These are phyloP conservation scores for Petrocephalus sullivani DNA, from an alignment of 2,797 vertebrate species.

Conservation along the genomic window DNA sequence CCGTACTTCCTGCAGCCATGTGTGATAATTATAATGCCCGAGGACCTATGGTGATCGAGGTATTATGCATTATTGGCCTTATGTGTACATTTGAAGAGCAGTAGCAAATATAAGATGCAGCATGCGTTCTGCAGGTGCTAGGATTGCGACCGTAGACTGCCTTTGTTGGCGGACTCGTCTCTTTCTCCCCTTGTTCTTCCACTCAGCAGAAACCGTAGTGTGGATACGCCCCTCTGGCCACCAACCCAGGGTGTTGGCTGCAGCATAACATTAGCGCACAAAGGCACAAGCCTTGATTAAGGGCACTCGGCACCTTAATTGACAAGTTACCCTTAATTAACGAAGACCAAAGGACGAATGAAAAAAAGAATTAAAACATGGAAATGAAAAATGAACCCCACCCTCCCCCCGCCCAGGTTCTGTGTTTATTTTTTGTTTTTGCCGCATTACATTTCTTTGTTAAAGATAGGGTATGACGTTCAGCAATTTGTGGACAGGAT, in stretches of 20 bases:
- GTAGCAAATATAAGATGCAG: neutral
- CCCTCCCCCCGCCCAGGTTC: neutral
- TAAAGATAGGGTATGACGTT: conserved; percentile 35
- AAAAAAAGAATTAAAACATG: neutral
- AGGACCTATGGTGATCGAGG: neutral
- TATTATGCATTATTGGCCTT: neutral
- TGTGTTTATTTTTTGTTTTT: conserved; percentile 32
- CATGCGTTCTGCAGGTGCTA: neutral
- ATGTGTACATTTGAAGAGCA: neutral
- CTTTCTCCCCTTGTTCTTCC: neutral
- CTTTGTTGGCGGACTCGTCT: neutral
- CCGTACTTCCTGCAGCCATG: neutral
- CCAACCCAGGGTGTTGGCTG: neutral
- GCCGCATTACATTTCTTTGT: conserved; percentile 26
- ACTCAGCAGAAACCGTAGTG: neutral
- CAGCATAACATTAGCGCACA: neutral
- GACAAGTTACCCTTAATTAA: conserved; percentile 17
- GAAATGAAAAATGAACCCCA: neutral
- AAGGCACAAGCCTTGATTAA: neutral
- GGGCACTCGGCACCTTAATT: conserved; percentile 14
- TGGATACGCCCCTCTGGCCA: neutral
- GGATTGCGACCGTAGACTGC: neutral
- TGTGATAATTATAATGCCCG: neutral
- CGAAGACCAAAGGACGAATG: neutral
- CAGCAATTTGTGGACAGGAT: conserved; percentile 39